phyloP scores from a whole-genome alignment of 2,113 vertebrate genomes.

The Tragelaphus imberbis region DNA sequence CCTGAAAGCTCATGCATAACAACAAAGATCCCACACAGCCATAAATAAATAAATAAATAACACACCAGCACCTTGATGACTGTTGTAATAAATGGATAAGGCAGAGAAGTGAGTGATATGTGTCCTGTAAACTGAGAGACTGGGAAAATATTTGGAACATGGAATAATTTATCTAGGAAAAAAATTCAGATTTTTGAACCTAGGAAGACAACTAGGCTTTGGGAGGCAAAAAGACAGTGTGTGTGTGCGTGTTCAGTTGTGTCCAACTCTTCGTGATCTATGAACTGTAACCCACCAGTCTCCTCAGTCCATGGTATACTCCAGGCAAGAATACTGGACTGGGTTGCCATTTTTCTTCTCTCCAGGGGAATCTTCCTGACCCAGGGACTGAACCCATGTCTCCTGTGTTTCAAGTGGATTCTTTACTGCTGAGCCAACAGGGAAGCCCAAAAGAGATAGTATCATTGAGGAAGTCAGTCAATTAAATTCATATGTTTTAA shows the following conservation, averaged over 20 bases:
- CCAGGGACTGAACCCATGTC: not conserved
- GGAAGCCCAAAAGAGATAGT: not conserved
- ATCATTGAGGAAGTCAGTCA: not conserved
- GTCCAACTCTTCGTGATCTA: not conserved
- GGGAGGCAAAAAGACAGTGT: not conserved
- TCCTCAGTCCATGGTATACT: not conserved
- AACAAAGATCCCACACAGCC: not conserved
- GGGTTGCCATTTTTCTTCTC: not conserved
- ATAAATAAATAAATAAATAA: not conserved
- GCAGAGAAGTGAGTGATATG: not conserved
- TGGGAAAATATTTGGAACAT: not conserved
- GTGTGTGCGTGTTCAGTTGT: not conserved
- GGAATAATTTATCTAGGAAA: not conserved
- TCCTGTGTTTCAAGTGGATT: not conserved
- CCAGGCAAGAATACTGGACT: not conserved
- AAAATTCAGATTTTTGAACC: not conserved
- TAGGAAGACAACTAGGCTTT: not conserved
- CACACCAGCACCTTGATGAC: not conserved
- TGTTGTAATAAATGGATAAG: not conserved
- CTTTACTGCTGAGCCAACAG: not conserved
- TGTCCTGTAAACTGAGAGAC: not conserved
- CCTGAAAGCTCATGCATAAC: not conserved
- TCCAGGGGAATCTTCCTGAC: not conserved
- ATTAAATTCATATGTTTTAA: not conserved
- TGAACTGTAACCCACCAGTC: accelerated